These are phyloP conservation scores for Clostera curtula DNA, from an alignment of 2,888 invertebrate species.

Conservation along the genomic window DNA sequence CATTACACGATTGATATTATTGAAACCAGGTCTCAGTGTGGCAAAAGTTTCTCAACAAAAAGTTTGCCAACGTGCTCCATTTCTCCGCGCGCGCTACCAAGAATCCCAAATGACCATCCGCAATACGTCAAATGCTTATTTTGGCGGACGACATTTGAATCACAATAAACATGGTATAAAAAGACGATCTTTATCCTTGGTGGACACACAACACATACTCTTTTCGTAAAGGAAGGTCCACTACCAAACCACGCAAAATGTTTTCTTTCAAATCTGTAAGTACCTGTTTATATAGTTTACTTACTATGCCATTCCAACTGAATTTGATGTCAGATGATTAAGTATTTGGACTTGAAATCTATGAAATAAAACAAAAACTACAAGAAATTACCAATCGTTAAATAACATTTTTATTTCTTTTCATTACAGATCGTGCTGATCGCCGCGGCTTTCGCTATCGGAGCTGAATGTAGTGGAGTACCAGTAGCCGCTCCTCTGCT, in stretches of 20 bases:
- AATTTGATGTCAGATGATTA: no score
- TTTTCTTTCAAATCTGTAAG: slow-evolving; percentile 70
- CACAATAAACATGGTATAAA: slow-evolving; percentile 64
- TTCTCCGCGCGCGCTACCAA: slow-evolving; percentile 54
- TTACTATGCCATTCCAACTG: no score
- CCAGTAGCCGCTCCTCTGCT: slow-evolving; percentile 52
- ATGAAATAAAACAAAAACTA: no score
- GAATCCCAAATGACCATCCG: slow-evolving; percentile 65
- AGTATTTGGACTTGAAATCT: no score
- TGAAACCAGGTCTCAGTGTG: no score
- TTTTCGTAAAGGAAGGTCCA: slow-evolving; percentile 63
- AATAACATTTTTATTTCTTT: slow-evolving; percentile 4
- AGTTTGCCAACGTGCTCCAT: slow-evolving; percentile 66
- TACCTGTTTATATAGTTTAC: no score
- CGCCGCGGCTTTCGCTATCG: slow-evolving; percentile 49
- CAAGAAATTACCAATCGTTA: no score
- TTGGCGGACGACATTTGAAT: slow-evolving; percentile 58
- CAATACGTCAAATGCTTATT: slow-evolving; percentile 62
- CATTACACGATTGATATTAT: no score
- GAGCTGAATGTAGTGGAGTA: slow-evolving; percentile 52
- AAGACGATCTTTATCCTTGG: slow-evolving; percentile 45
- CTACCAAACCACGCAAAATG: slow-evolving; percentile 58
- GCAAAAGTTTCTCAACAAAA: slow-evolving; percentile 47
- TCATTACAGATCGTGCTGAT: slow-evolving; percentile 58
- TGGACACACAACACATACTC: slow-evolving; percentile 58